These are phyloP conservation scores for Agriopis leucophaearia DNA, from an alignment of 2,888 invertebrate genomes.

Conservation along the genomic window DNA sequence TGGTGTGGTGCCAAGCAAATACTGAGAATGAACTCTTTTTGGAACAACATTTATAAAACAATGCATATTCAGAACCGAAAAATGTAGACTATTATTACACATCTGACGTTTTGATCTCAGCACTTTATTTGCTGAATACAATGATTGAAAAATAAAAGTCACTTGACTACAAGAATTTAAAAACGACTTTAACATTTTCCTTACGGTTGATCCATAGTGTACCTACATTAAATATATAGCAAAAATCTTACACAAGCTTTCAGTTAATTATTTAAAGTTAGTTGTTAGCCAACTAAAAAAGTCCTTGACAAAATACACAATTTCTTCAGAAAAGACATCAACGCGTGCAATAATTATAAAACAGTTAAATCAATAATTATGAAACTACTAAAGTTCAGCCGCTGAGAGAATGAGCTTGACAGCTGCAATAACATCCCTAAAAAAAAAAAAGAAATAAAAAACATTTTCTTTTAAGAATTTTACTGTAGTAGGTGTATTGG, in stretches of 20 bases:
- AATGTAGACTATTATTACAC: conserved; percentile 12
- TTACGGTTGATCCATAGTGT: no score
- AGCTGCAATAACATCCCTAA: no score
- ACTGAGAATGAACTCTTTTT: conserved; percentile 28
- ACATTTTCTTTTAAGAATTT: no score
- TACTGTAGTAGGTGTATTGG: no score
- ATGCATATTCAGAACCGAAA: conserved; percentile 1
- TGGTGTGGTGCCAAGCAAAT: conserved; percentile 5
- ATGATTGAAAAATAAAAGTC: background rate
- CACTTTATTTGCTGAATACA: background rate
- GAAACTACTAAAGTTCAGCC: background rate
- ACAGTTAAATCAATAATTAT: background rate
- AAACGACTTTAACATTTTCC: background rate
- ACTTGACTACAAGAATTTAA: background rate
- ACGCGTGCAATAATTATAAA: background rate
- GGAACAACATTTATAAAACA: conserved; percentile 21
- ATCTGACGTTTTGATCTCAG: conserved; percentile 13
- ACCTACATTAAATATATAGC: no score
- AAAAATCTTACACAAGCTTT: no score
- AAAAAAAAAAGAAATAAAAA: no score
- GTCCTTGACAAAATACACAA: background rate
- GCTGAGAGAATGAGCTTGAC: no score
- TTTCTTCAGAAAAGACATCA: conserved; percentile 15
- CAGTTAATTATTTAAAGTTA: background rate
- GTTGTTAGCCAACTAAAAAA: background rate